phyloP scores from a whole-genome alignment of 2,797 vertebrate species.

The Ctenochaetus hawaiiensis region DNA sequence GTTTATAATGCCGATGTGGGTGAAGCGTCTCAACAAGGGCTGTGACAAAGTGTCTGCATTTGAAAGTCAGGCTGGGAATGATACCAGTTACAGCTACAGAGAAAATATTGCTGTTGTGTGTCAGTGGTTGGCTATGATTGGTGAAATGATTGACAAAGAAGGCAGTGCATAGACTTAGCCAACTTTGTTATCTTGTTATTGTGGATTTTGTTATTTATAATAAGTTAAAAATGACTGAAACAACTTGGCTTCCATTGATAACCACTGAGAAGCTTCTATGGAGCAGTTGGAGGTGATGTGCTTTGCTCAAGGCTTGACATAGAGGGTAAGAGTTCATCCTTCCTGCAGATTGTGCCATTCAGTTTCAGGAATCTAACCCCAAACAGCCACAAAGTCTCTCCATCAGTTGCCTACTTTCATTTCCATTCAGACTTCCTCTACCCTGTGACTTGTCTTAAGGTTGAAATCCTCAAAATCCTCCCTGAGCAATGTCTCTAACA shows the following conservation, averaged over 20 bases:
- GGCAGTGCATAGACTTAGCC: neutral
- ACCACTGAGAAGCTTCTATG: neutral
- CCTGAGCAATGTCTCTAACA: neutral
- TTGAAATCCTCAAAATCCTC: neutral
- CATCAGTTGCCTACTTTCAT: neutral
- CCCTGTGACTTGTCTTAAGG: neutral
- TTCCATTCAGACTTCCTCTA: neutral
- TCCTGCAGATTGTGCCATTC: neutral
- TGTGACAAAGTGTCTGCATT: too few relatives aligned
- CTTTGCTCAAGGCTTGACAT: neutral
- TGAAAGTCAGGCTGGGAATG: too few relatives aligned
- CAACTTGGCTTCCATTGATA: neutral
- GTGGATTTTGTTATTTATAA: neutral
- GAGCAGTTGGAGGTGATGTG: neutral
- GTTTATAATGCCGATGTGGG: too few relatives aligned
- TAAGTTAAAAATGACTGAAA: neutral
- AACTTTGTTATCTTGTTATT: neutral
- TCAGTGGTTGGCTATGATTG: neutral
- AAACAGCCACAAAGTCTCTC: conserved; percentile 1
- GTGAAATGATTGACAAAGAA: neutral
- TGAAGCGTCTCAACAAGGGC: too few relatives aligned
- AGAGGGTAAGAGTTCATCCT: neutral
- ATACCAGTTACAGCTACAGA: too few relatives aligned
- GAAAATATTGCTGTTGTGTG: neutral
- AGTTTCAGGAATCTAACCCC: neutral